Conservation (phyloP, 2,113 vertebrate species). For the Apeltes quadracus region DNA sequence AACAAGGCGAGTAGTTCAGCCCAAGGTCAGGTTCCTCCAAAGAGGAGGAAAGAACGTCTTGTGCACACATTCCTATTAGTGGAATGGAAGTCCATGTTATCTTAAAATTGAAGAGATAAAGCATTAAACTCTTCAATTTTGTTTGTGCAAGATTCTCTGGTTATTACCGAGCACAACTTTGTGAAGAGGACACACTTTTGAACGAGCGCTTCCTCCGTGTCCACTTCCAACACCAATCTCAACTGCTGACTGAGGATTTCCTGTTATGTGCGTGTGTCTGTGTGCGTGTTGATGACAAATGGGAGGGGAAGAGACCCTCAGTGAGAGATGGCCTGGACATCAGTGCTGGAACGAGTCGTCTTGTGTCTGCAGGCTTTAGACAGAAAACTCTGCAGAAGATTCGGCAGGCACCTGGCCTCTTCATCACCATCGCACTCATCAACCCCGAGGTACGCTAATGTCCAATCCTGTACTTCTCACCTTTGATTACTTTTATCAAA, state of each 20-base stretch:
- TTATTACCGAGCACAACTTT: background rate
- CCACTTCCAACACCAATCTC: background rate
- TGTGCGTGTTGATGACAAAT: slow-evolving; percentile 29
- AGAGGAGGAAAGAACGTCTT: background rate
- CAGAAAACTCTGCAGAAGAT: slow-evolving; percentile 12
- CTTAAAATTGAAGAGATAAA: background rate
- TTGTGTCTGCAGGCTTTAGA: slow-evolving; percentile 19
- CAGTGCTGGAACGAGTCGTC: slow-evolving; percentile 30
- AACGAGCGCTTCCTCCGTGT: background rate
- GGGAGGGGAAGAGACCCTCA: slow-evolving; percentile 48
- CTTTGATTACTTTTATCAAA: too few relatives aligned
- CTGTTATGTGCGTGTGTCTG: slow-evolving; percentile 42
- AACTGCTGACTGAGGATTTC: slow-evolving; percentile 45
- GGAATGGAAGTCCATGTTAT: background rate
- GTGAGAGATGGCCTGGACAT: slow-evolving; percentile 7
- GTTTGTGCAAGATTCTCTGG: background rate
- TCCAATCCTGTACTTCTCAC: fast-evolving
- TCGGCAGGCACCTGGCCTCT: slow-evolving; percentile 25
- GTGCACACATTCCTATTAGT: background rate
- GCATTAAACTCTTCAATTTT: too few relatives aligned
- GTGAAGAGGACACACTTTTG: background rate
- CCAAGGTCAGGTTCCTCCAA: background rate
- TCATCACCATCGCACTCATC: slow-evolving; percentile 12
- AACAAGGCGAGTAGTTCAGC: background rate
- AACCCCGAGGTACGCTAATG: slow-evolving; percentile 34